These are phyloP conservation scores for Sceloporus tristichus DNA, from an alignment of 2,113 vertebrate genomes.

Conservation along the genomic window DNA sequence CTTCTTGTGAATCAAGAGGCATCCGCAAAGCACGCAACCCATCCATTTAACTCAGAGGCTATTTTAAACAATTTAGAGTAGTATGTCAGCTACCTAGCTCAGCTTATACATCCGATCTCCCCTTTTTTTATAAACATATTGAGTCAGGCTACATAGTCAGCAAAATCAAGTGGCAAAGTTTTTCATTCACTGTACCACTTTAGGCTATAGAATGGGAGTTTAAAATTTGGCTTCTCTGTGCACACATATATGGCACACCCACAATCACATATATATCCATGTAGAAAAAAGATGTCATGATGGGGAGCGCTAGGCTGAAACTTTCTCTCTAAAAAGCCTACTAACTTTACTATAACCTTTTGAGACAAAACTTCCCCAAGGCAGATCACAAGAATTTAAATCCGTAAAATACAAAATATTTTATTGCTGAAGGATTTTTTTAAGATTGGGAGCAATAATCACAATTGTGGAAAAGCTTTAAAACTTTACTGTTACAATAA, in stretches of 20 bases:
- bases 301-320: neutral
- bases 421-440: too few relatives aligned
- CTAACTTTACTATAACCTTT: too few relatives aligned
- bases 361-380: too few relatives aligned
- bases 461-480: too few relatives aligned
- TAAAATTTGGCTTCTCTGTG: neutral
- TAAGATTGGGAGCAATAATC: too few relatives aligned
- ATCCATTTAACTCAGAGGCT: slow-evolving; percentile 4
- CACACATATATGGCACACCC: neutral
- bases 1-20: slow-evolving; percentile 24
- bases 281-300: too few relatives aligned
- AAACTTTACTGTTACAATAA: too few relatives aligned
- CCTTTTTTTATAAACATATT: slow-evolving; percentile 27
- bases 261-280: too few relatives aligned
- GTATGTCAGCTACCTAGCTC: slow-evolving; percentile 15
- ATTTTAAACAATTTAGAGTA: slow-evolving; percentile 19
- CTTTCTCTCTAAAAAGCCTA: neutral
- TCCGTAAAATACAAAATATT: too few relatives aligned
- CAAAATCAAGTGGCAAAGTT: neutral
- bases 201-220: too few relatives aligned
- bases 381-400: too few relatives aligned
- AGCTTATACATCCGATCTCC: neutral
- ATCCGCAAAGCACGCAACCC: slow-evolving; percentile 38
- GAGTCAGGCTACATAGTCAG: neutral
- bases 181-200: neutral